Conservation (phyloP, 2,113 vertebrate species). For the Notothenia rossii region DNA sequence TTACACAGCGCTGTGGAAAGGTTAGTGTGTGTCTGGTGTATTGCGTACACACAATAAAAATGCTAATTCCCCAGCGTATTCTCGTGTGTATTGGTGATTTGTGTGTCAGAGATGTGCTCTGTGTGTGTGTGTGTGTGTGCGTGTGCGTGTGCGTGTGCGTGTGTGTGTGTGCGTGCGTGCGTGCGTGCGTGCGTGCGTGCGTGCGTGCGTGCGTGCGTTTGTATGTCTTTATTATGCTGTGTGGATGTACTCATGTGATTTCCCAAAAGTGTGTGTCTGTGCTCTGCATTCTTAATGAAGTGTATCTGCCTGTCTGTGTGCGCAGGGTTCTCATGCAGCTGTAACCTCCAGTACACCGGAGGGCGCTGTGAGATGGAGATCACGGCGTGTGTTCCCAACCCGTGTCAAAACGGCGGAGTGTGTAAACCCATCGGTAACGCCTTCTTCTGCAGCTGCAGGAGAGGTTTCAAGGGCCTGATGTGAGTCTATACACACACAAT, state of each 20-base stretch:
- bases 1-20: background rate
- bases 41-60: conserved; percentile 1
- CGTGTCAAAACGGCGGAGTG: conserved; percentile 91
- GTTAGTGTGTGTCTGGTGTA: background rate
- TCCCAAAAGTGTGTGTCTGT: background rate
- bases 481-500: conserved; percentile 78
- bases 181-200: no score
- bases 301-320: background rate
- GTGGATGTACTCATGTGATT: background rate
- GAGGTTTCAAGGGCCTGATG: conserved; percentile 92
- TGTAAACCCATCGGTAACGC: conserved; percentile 93
- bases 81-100: background rate
- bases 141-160: no score
- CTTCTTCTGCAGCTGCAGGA: conserved; percentile 94
- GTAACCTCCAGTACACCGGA: conserved; percentile 92
- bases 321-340: conserved; percentile 93
- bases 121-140: background rate
- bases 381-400: conserved; percentile 95
- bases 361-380: conserved; percentile 94
- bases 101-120: background rate
- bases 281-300: conserved; percentile 16
- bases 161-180: no score
- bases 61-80: background rate
- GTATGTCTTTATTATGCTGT: background rate
- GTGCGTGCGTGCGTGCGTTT: no score